Percentiles rank a stretch among this genome's conserved stretches.
These are phyloP conservation scores for Cheilosia grossa DNA, from an alignment of 2,888 invertebrate species.

Conservation along the genomic window DNA sequence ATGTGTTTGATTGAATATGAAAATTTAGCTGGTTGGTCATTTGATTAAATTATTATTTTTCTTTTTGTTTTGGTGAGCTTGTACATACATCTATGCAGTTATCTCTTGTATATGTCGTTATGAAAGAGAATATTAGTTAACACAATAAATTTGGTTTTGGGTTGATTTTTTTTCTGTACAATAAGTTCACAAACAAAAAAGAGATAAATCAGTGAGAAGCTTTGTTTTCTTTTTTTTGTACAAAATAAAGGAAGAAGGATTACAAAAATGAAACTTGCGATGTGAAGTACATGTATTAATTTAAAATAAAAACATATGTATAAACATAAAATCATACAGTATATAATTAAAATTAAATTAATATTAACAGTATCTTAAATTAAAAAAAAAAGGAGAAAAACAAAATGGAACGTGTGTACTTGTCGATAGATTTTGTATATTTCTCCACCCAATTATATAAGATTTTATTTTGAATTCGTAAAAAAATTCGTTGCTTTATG, in stretches of 20 bases:
- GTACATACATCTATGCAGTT: constrained; percentile 66
- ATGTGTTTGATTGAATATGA: constrained; percentile 3
- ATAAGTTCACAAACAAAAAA: constrained; percentile 15
- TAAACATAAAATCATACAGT: constrained; percentile 68
- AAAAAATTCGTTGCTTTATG: constrained; percentile 21
- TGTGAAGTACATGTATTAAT: constrained; percentile 39
- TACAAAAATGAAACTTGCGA: constrained; percentile 40
- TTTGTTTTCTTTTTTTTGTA: constrained; percentile 48
- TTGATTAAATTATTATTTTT: constrained; percentile 27
- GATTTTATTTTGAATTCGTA: constrained; percentile 24
- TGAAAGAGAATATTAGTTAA: constrained; percentile 67
- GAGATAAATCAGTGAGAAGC: constrained; percentile 47
- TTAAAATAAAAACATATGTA: constrained; percentile 38
- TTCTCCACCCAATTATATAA: constrained; percentile 83
- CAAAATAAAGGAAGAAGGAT: constrained; percentile 52
- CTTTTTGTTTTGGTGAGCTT: constrained; percentile 52
- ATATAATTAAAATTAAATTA: constrained; percentile 65
- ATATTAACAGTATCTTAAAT: constrained; percentile 68
- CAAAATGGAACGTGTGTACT: constrained; percentile 47
- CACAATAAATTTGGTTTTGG: constrained; percentile 32
- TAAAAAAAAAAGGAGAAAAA: constrained; percentile 58
- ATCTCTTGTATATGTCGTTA: constrained; percentile 66
- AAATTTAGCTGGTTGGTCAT: constrained; percentile 1
- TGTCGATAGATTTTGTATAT: constrained; percentile 77
- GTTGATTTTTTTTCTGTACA: constrained; percentile 30